Base-by-base conservation (phyloP, 2,113 vertebrate species). In the Gavia stellata region DNA sequence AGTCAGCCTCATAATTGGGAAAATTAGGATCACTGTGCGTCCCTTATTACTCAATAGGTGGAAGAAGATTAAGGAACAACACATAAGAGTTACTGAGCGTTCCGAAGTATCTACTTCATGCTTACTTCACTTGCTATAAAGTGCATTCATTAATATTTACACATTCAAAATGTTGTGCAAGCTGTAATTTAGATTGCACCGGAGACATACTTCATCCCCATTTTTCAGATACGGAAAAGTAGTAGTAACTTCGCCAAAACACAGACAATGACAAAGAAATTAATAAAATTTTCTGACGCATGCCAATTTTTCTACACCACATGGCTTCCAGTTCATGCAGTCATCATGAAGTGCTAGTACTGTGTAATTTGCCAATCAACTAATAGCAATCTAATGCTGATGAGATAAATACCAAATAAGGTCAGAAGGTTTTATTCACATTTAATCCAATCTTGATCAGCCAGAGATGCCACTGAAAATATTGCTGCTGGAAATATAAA, bases 401-500 rank as follows among this genome's bases (percentile, higher is more conserved):
- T 14, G 12, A 79, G 56, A 79, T 33, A 83, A 92, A 86, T 63
- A 83, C 29, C 0, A 0, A 88, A 17, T 34, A 84, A 71, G 18
- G 28, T 59, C 61, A 86, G 45, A 78, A 87, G 25, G 25, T 70
- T 80, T 95, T 94, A 88, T 90, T 88, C 31, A 70, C 29, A 77
- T 66, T 88, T 75, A 89, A 87, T 81, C 25, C 49, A 90, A 38
- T n/a, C 28, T 56, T 84, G 25, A 21, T 87, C 29, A 85, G 66
- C 6, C 71, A 92, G 49, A 79, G 34, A 84, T 65, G 79, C 61
- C 85, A 81, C 86, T 85, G 77, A 95, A 95, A 93, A 91, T 68
- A 86, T 3, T 68, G 50, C 44, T 79, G 38, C 65, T 79, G 56
- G 49, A 92, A 96, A 94, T 38, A 93, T 0, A 78, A 88, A 61